Base-by-base conservation (phyloP, 2,888 invertebrate genomes). In the Alentia gelatinosa region DNA sequence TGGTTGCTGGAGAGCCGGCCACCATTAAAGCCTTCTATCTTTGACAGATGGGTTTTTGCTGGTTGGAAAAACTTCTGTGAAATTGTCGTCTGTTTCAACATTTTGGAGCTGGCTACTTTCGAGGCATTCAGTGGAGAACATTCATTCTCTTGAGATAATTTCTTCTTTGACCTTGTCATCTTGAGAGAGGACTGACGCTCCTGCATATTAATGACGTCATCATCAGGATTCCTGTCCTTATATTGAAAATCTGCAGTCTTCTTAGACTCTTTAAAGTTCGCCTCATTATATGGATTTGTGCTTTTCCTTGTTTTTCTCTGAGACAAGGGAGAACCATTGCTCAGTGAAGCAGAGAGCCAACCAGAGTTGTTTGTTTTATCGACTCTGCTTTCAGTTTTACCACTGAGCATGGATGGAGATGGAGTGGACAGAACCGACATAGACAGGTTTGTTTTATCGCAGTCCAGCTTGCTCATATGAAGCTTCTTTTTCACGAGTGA, bases 401-500 rank as follows among this genome's bases (percentile, higher is more conserved):
- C 89, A 63, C 68, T 89, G 4, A 89, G 42, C 26, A 89, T 47
- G 23, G 89, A 89, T 0, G 89, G 89, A 12, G 89, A 89, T 1
- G 89, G 89, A n/a, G 33, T 89, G 15, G 89, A 89, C 89, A 63
- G 89, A 19, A 89, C 35, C 0, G 89, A 89, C 88, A 88, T 26
- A 19, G 42, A 88, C 42, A 47, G 42, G 42, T 33, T 5, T 26
- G n/a, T 30, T 74, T 74, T 3, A 26, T 74, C 23, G 15, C 39
- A 39, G 23, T 30, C 1, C 39, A 19, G 3, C 9, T n/a, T 37
- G 15, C 35, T 79, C 30, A 15, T 79, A 4, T 30, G 1, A 19
- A 42, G 83, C 0, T 39, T 23, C 30, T 74, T 74, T 26, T 56
- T 56, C 23, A 56, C 19, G 3, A n/a, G 56, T 56, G 19, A 9